phyloP scores from a whole-genome alignment of 2,888 invertebrate genomes.

The Cryptophagus acutangulus region DNA sequence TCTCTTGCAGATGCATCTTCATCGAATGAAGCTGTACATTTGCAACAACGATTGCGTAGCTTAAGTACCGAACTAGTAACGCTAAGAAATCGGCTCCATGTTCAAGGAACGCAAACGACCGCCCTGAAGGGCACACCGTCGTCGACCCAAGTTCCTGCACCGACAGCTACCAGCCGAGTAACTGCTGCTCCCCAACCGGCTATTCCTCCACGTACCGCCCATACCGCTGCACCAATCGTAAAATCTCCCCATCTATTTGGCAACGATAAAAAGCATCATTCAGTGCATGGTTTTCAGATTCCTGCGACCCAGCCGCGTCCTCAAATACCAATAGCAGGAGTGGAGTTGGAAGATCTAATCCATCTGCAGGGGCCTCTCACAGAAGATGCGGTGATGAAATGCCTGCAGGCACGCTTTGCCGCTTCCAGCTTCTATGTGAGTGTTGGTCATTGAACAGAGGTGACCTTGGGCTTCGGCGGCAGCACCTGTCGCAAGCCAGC shows the following conservation, averaged over 20 bases:
- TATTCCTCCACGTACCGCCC: conserved; percentile 40
- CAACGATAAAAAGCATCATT: too few relatives aligned
- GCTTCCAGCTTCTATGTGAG: conserved; percentile 85
- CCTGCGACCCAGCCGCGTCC: conserved; percentile 8
- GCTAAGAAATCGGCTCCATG: conserved; percentile 83
- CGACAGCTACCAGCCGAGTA: conserved; percentile 25
- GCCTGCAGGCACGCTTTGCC: conserved; percentile 84
- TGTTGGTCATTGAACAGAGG: conserved; percentile 43
- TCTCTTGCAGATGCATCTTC: conserved; percentile 96
- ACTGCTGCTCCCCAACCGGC: conserved; percentile 45
- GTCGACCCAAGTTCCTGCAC: conserved; percentile 47
- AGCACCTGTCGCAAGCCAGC: conserved; percentile 19
- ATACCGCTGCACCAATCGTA: conserved; percentile 28
- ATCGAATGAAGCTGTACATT: conserved; percentile 88
- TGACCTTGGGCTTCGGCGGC: conserved; percentile 37
- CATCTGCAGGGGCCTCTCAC: conserved; percentile 89
- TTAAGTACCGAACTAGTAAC: conserved; percentile 89
- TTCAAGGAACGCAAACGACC: conserved; percentile 54
- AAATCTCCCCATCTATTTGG: too few relatives aligned
- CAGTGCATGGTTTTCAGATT: not conserved
- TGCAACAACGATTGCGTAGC: conserved; percentile 86
- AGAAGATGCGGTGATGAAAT: conserved; percentile 88
- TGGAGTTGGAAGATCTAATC: conserved; percentile 81
- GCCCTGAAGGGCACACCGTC: conserved; percentile 47
- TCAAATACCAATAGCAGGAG: conserved; percentile 34